Conservation (phyloP, 2,888 invertebrate species). For the Oxyscelio sp. region DNA sequence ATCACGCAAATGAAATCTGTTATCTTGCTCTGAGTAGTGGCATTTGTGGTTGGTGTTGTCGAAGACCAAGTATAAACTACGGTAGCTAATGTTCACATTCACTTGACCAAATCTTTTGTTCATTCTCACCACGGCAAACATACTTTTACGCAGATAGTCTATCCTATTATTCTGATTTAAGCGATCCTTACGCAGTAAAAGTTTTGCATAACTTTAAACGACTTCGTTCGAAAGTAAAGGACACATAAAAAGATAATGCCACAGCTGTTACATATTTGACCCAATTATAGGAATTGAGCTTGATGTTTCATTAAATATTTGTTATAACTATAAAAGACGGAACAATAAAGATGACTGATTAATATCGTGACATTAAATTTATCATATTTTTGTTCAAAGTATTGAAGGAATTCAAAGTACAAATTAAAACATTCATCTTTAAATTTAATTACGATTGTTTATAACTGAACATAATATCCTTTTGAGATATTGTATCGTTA, state of each 20-base stretch:
- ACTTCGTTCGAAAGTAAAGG: conserved; percentile 36
- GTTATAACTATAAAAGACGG: conserved; percentile 31
- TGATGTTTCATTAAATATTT: conserved; percentile 58
- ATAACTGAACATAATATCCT: no score
- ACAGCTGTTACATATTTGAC: conserved; percentile 51
- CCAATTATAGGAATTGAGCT: conserved; percentile 48
- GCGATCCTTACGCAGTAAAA: conserved; percentile 40
- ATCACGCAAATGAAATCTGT: no score
- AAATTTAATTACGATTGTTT: conserved; percentile 27
- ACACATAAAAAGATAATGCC: conserved; percentile 39
- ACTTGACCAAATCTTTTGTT: no score
- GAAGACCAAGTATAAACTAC: no score
- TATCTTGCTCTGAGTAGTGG: no score
- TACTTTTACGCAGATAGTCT: conserved; percentile 26
- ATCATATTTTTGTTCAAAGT: conserved; percentile 22
- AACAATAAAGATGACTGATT: conserved; percentile 35
- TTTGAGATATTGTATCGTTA: no score
- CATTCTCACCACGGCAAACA: neutral
- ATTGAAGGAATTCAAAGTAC: conserved; percentile 21
- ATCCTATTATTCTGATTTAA: conserved; percentile 43
- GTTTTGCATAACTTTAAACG: conserved; percentile 43
- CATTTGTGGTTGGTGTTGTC: no score
- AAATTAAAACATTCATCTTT: conserved; percentile 21
- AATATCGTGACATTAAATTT: conserved; percentile 17
- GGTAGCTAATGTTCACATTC: no score